Conservation (phyloP, 1,140 invertebrate genomes). For the Aporrectodea caliginosa region DNA sequence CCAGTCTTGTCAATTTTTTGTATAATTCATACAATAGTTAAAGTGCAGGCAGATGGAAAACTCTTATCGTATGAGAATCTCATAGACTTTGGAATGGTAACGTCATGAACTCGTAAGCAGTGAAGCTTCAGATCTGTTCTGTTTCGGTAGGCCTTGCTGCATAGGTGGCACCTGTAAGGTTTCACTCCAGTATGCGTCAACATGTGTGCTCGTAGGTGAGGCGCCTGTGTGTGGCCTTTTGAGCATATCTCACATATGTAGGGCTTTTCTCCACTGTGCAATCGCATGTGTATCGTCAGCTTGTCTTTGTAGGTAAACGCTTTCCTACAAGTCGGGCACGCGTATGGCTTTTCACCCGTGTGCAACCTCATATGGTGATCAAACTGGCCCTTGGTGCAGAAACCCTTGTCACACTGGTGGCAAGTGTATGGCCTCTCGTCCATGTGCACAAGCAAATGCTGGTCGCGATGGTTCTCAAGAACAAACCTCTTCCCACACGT, state of each 20-base stretch:
- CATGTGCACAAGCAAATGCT: constrained; percentile 93
- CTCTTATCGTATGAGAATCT: too few species aligned
- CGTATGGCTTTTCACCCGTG: constrained; percentile 86
- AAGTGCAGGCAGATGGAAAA: too few species aligned
- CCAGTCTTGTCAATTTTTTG: too few species aligned
- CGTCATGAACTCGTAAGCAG: constrained; percentile 11
- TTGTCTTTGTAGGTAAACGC: constrained; percentile 67
- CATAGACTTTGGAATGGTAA: too few species aligned
- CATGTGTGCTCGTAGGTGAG: constrained; percentile 9
- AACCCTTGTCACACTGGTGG: constrained; percentile 64
- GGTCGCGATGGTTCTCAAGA: constrained; percentile 96
- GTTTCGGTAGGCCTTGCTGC: constrained; percentile 67
- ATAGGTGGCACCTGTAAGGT: constrained; percentile 45
- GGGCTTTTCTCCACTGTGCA: constrained; percentile 53
- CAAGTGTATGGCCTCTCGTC: constrained; percentile 91
- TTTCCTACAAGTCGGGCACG: constrained; percentile 75
- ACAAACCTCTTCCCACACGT: constrained; percentile 94
- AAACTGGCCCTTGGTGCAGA: constrained; percentile 88
- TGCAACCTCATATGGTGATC: constrained; percentile 93
- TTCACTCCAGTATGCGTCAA: constrained; percentile 38
- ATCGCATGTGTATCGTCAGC: constrained; percentile 31
- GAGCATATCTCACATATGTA: constrained; percentile 72
- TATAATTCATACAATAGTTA: too few species aligned
- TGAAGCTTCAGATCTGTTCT: constrained; percentile 91
- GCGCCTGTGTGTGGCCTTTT: constrained; percentile 48